These are phyloP conservation scores for Climacteris rufus DNA, from an alignment of 2,113 vertebrate genomes.

Conservation along the genomic window DNA sequence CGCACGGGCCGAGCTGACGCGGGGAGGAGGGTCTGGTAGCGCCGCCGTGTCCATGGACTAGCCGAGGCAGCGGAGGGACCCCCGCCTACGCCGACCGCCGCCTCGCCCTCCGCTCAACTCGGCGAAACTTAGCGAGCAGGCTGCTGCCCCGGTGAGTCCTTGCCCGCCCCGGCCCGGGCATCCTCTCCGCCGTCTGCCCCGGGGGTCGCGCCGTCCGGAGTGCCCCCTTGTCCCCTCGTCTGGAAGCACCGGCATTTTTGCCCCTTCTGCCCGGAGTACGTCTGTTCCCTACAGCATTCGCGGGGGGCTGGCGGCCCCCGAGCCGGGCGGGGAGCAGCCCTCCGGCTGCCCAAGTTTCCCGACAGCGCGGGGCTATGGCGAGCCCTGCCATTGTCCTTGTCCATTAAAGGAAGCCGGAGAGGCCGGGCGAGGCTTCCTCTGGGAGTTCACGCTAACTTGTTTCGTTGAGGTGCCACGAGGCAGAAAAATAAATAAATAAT, in stretches of 20 bases:
- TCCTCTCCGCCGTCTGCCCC: neutral
- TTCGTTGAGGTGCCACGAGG: neutral
- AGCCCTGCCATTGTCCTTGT: neutral
- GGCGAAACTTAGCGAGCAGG: neutral
- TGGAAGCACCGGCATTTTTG: neutral
- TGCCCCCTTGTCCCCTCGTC: fast-evolving
- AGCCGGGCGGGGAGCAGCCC: neutral
- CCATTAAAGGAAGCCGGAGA: neutral
- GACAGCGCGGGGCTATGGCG: neutral
- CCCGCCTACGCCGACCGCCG: neutral
- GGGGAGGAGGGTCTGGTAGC: neutral
- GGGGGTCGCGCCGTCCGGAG: no score
- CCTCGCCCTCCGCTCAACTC: neutral
- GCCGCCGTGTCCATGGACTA: neutral
- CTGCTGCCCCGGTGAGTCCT: conserved; percentile 32
- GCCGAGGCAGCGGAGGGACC: neutral
- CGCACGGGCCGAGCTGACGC: neutral
- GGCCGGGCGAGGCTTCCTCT: neutral
- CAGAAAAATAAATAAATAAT: neutral
- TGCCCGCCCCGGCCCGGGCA: neutral
- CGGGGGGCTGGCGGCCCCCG: neutral
- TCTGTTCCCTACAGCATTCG: neutral
- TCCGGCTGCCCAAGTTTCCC: fast-evolving
- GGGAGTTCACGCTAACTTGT: neutral
- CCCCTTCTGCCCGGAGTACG: fast-evolving